These are phyloP conservation scores for Mystacornis crossleyi DNA, from an alignment of 2,113 vertebrate species.

Conservation along the genomic window DNA sequence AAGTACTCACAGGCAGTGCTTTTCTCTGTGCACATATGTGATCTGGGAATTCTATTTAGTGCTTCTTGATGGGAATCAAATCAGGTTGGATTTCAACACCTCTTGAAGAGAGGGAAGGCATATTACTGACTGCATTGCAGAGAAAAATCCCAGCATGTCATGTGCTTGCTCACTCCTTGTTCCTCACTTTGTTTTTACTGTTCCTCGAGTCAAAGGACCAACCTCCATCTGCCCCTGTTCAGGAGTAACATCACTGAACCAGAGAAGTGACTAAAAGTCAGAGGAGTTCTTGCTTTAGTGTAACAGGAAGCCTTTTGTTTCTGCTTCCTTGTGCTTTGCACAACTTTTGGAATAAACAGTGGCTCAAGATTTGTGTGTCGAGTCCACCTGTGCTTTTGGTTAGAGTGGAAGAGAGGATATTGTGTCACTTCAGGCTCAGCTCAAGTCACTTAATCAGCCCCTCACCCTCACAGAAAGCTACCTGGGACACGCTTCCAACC, in stretches of 20 bases:
- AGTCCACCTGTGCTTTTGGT: not conserved
- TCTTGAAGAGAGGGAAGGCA: not conserved
- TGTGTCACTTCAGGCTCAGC: not conserved
- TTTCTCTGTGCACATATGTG: not conserved
- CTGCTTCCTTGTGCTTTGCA: not conserved
- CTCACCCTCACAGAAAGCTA: not conserved
- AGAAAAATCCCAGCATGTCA: not conserved
- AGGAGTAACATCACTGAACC: not conserved
- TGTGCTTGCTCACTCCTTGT: not conserved
- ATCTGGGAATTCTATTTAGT: slow-evolving; percentile 8
- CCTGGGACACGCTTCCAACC: not conserved
- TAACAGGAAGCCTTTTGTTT: not conserved
- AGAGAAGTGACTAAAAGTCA: not conserved
- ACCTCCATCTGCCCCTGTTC: not conserved
- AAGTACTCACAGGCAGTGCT: not conserved
- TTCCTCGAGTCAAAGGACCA: not conserved
- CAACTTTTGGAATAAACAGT: not conserved
- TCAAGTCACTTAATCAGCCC: not conserved
- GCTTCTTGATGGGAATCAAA: not conserved
- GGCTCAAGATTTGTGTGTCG: accelerated
- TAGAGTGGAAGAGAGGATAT: not conserved
- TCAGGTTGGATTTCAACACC: slow-evolving; percentile 8
- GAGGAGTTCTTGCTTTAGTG: not conserved
- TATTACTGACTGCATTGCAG: not conserved
- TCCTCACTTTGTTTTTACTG: not conserved